phyloP scores from a whole-genome alignment of 2,797 vertebrate genomes.

The Betta splendens region DNA sequence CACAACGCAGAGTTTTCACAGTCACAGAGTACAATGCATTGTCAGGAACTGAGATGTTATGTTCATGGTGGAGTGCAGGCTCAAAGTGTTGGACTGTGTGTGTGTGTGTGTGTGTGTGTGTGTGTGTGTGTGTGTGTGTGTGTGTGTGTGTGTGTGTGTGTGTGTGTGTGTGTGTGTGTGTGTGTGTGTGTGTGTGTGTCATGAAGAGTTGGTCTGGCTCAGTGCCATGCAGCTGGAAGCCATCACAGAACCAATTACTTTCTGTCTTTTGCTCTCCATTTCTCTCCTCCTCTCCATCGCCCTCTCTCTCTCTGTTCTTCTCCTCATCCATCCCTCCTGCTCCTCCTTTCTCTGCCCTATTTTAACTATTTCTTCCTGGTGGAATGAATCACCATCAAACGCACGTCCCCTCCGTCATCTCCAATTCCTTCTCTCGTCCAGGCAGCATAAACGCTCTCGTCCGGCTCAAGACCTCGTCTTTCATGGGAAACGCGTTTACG shows the following conservation, averaged over 20 bases:
- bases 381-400: slow-evolving; percentile 15
- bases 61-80: slow-evolving; percentile 54
- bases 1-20: slow-evolving; percentile 42
- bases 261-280: slow-evolving; percentile 82
- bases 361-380: slow-evolving; percentile 56
- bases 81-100: slow-evolving; percentile 24
- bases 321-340: slow-evolving; percentile 61
- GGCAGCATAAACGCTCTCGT: slow-evolving; percentile 6
- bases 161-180: slow-evolving; percentile 25
- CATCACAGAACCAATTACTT: slow-evolving; percentile 95
- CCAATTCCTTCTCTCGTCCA: slow-evolving; percentile 17
- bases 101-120: slow-evolving; percentile 36
- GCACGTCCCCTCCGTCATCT: slow-evolving; percentile 3
- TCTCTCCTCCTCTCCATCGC: slow-evolving; percentile 43
- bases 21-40: slow-evolving; percentile 40
- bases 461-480: slow-evolving; percentile 8
- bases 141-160: slow-evolving; percentile 34
- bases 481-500: slow-evolving; percentile 25
- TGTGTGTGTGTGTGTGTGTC: slow-evolving; percentile 31
- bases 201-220: slow-evolving; percentile 80
- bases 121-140: slow-evolving; percentile 8
- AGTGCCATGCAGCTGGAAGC: slow-evolving; percentile 92
- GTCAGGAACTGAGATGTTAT: slow-evolving; percentile 54
- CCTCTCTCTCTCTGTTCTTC: slow-evolving; percentile 43
- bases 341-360: slow-evolving; percentile 66